Evolutionary conservation across 2,797 vertebrate genomes (phyloP), one percentile per base, ranked within the genome.

Genomic region (Uromys caudimaculatus): DNA sequence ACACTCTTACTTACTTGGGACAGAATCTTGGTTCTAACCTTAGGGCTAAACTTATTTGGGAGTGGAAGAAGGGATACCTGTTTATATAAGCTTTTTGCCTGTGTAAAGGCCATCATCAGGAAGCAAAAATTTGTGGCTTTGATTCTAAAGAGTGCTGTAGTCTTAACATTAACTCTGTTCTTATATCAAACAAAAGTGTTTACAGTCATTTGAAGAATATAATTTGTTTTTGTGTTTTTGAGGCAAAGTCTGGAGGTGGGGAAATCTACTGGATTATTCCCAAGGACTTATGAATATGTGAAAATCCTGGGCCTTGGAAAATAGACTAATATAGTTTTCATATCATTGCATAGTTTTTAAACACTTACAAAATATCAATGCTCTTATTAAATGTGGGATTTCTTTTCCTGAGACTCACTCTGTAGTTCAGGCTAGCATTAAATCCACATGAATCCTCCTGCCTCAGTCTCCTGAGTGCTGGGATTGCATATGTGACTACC

Each of bases 121-220:
- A 58, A 92, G 44, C 52, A 90, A 82, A 89, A 3, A 17, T 23
- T 41, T 19, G 27, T 41, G 91, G 67, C 47, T 94, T 77, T 84
- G 41, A 24, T 58, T 94, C 50, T 89, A 89, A 94, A 89, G 23
- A 86, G 54, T 35, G 21, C 54, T 52, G 11, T 32, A 69, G 54
- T 90, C 21, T 93, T 93, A 93, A 86, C 35, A 88, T 52, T 83
- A 77, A 32, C 23, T 87, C 58, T 77, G 19, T 77, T 76, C 23
- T 89, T 79, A 47, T 50, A 60, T 67, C 41, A 91, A 96, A 86
- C 16, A 86, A 77, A 94, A 83, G 27, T 27, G 0, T 81, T 83
- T 79, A 62, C 0, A 19, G 62, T 44, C 52, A 56, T 60, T 50
- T 79, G 60, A 93, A 95, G 77, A 79, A 79, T 50, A 79, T 62